Base-by-base conservation (phyloP, 2,888 invertebrate species). In the Carcina quercana region DNA sequence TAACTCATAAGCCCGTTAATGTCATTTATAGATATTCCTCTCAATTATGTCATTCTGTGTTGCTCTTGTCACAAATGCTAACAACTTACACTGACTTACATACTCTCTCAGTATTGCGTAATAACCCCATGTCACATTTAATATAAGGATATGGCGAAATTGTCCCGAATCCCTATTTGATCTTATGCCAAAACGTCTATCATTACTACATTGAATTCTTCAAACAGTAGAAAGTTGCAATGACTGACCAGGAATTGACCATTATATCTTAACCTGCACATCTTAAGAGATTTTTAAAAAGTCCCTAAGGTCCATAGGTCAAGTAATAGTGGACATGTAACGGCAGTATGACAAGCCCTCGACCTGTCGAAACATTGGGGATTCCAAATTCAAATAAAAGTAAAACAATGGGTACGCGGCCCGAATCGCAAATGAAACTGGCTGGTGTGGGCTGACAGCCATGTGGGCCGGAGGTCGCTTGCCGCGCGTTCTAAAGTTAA, bases 401-500 rank as follows among this genome's bases (percentile, higher is more conserved):
- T 72, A 64, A 73, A 67, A 80, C 79, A 80, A 75, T 74, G 70
- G 68, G 41, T 55, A 71, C 72, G 78, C 70, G 67, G 60, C 62
- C 63, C 56, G 79, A 80, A 80, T 82, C 54, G 59, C 67, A 75
- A 76, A 75, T 78, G 61, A 57, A 43, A n/a, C 43, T 6, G 17
- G 53, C 45, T 47, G 53, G 67, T 68, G 79, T 76, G 70, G 79
- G 80, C 58, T 50, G 63, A 35, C 49, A 46, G 62, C 53, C 72
- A 78, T 80, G 82, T 82, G 80, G 82, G 82, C 58, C 63, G 72
- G 74, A 82, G 82, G 82, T 76, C 76, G 70, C 53, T 43, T 37
- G 55, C 55, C 48, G 43, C 37, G 32, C 56, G 56, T 55, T 59
- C 57, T 53, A 53, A 59, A 61, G 40, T 33, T 39, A 38, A 43